Evolutionary conservation across 2,888 invertebrate genomes (phyloP).

Genomic region (Campopleginae sp.): DNA sequence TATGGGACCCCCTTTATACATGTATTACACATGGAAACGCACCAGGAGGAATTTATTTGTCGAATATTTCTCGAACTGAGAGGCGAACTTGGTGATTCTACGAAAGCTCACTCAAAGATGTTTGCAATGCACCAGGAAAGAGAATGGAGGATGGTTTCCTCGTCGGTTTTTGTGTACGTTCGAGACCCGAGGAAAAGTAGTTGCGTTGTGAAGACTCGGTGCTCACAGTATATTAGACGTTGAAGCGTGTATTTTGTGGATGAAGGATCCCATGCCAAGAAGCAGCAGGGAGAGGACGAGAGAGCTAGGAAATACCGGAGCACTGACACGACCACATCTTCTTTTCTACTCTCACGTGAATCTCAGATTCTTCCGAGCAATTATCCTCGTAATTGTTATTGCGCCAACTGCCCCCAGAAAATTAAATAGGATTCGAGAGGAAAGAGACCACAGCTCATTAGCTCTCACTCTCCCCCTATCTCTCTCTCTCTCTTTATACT

Average conservation of each 20-base stretch:
- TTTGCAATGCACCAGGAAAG: slow-evolving; percentile 56
- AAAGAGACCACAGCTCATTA: slow-evolving; percentile 32
- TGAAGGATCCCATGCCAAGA: neutral
- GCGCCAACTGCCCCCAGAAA: slow-evolving; percentile 69
- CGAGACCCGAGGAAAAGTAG: neutral
- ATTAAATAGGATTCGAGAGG: slow-evolving; percentile 62
- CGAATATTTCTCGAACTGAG: slow-evolving; percentile 51
- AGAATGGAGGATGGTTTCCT: slow-evolving; percentile 58
- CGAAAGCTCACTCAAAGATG: slow-evolving; percentile 36
- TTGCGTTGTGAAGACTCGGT: slow-evolving; percentile 17
- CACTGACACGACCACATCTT: slow-evolving; percentile 19
- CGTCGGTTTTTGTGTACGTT: slow-evolving; percentile 43
- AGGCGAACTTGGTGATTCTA: slow-evolving; percentile 30
- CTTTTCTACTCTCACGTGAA: slow-evolving; percentile 68
- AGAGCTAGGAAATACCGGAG: slow-evolving; percentile 13
- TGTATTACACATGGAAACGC: neutral
- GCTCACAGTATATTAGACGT: slow-evolving; percentile 29
- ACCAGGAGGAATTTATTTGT: slow-evolving; percentile 55
- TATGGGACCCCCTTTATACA: neutral
- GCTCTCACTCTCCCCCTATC: too few species aligned
- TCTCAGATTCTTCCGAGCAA: slow-evolving; percentile 70
- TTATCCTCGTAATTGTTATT: slow-evolving; percentile 72
- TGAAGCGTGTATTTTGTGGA: slow-evolving; percentile 21
- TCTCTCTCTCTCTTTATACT: slow-evolving; percentile 14
- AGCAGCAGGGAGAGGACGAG: neutral